Base-by-base conservation (phyloP, 2,113 vertebrate species). In the Epinephelus fuscoguttatus region DNA sequence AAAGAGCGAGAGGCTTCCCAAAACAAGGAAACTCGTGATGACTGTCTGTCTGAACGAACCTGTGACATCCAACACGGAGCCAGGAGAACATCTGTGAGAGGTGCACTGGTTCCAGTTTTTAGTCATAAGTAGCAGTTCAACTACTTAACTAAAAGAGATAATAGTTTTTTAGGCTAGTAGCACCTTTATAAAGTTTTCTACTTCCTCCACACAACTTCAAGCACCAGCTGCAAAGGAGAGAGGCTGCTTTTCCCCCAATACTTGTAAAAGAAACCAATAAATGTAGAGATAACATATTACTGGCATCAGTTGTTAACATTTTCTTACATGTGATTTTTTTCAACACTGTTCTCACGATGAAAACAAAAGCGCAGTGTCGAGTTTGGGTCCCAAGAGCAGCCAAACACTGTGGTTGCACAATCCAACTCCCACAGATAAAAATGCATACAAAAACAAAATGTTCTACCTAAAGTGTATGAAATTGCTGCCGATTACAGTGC, bases 401-500 rank as follows among this genome's bases (percentile, higher is more conserved):
- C 49, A 80, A 21, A 57, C 63, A 25, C 15, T 47, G 23, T 37
- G 59, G 42, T 70, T 52, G 25, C 56, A 5, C 45, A 76, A 47
- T 64, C 56, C 33, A 52, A 52, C 61, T 64, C 73, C 60, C 55
- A 70, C 57, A 49, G 47, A 49, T 63, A 60, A 68, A 89, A 75
- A 27, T 23, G 1, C 4, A 53, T 33, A 68, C 6, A 66, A 60
- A 42, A 85, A 70, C 70, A 74, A 81, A 82, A 66, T 2, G 17
- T 7, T 37, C 30, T 2, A 55, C 55, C 19, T 57, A 68, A 70
- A 81, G 42, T 60, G 62, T 25, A 52, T 42, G 14, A 84, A 85
- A 88, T 81, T 79, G 64, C 68, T 56, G 47, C 30, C 1, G 19
- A 90, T 89, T 82, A 64, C 1, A 8, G 55, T 37, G 53, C 21